phyloP scores from a whole-genome alignment of 2,113 vertebrate genomes.

The Heliornis fulica region DNA sequence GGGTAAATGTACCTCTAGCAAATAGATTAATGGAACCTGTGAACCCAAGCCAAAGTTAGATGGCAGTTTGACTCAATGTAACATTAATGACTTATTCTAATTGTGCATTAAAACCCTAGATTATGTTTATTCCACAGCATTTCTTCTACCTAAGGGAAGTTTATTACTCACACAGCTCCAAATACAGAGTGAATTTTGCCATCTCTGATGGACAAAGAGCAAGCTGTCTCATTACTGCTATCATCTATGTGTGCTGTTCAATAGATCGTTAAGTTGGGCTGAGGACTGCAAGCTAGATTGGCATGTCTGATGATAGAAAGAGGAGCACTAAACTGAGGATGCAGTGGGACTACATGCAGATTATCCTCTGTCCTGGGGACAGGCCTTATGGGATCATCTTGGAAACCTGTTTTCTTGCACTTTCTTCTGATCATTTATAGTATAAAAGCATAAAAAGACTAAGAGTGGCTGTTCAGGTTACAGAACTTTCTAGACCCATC shows the following conservation, averaged over 20 bases:
- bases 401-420: not conserved
- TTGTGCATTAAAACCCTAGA: not conserved
- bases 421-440: not conserved
- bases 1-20: not conserved
- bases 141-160: not conserved
- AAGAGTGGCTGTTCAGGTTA: not conserved
- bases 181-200: not conserved
- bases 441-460: not conserved
- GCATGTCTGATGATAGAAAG: not conserved
- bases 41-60: not conserved
- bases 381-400: not conserved
- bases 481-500: not conserved
- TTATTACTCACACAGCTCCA: not conserved
- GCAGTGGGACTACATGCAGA: not conserved
- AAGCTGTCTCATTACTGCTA: not conserved
- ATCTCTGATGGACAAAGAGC: not conserved
- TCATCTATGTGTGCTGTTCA: not conserved
- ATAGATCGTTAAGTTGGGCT: not conserved
- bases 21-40: not conserved
- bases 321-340: not conserved
- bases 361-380: not conserved
- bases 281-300: not conserved
- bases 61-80: not conserved
- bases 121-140: not conserved
- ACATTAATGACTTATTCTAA: not conserved